Percentiles rank a stretch among this genome's conserved stretches.
These are phyloP conservation scores for Phrynosoma platyrhinos DNA, from an alignment of 2,113 vertebrate genomes.

Conservation along the genomic window DNA sequence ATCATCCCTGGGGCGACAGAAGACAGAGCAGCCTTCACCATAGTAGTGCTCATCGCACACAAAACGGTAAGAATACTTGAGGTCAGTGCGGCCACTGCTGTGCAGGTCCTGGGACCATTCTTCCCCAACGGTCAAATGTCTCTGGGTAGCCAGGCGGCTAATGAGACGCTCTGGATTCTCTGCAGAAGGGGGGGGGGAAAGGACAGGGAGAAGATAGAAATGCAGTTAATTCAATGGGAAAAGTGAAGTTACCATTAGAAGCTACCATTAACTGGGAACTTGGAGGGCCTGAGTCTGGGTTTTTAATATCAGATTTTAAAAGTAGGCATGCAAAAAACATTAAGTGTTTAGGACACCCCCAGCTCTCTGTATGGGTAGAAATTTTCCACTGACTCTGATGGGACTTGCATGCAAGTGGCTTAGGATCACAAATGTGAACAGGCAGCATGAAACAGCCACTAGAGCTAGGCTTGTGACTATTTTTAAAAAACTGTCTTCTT, in stretches of 20 bases:
- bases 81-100: conserved; percentile 87
- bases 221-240: background rate
- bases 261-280: background rate
- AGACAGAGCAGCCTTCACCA: conserved; percentile 95
- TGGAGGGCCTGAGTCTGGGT: background rate
- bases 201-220: background rate
- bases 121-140: conserved; percentile 93
- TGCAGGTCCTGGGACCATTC: conserved; percentile 97
- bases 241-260: background rate
- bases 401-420: background rate
- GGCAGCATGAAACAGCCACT: background rate
- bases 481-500: background rate
- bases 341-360: background rate
- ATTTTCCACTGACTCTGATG: background rate
- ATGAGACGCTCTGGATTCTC: conserved; percentile 94
- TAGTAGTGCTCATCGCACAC: conserved; percentile 97
- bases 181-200: conserved; percentile 60
- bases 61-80: conserved; percentile 97
- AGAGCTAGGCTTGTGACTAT: background rate
- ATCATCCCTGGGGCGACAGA: conserved; percentile 94
- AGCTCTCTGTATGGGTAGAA: background rate
- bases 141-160: conserved; percentile 93
- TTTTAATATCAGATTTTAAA: background rate
- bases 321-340: background rate
- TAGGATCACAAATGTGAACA: background rate